Evolutionary conservation across 2,888 invertebrate genomes (phyloP), one percentile per base, ranked within the genome.

Genomic region (Cryptophagus acutangulus): DNA sequence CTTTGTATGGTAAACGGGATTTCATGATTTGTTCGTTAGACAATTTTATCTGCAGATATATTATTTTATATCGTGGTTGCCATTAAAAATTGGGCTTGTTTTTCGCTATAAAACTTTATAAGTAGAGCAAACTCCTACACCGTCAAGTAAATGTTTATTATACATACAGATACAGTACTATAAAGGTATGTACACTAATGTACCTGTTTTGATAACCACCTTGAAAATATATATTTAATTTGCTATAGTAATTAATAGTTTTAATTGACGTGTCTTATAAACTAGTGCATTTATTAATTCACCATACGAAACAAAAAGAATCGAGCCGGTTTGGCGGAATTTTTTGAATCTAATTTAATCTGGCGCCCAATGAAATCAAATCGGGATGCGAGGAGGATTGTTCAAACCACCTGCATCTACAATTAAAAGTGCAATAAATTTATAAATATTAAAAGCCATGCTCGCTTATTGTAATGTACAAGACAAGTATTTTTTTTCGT

Each of bases 61-160:
- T 5, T 26, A 26, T 8, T 26, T 6, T 13, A n/a, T 12, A 26
- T 26, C 26, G n/a, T 26, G 26, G n/a, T 26, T 26, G 26, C 10
- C 26, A 35, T 35, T 44, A 57, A 57, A 58, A 58, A 55, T 46
- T 36, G 38, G 45, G 43, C 54, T 46, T 48, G 57, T 55, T 57
- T 54, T 46, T 33, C 48, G 17, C 20, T 9, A 36, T 50, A 57
- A 58, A 56, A 57, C 54, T 43, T 28, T 40, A 46, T 51, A 57
- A 57, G 52, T 58, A 49, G 58, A 56, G 38, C 51, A 54, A 50
- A 53, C 54, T 56, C 58, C 57, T 49, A 57, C 57, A 51, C 50
- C 43, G 48, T 31, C 16, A 15, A 15, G 16, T 31, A 31, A 15
- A 31, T 13, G 15, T 31, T 31, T 31, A 20, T 20, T 8, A 8